Conservation (phyloP, 2,113 vertebrate species). For the Rhadina sibilatrix region DNA sequence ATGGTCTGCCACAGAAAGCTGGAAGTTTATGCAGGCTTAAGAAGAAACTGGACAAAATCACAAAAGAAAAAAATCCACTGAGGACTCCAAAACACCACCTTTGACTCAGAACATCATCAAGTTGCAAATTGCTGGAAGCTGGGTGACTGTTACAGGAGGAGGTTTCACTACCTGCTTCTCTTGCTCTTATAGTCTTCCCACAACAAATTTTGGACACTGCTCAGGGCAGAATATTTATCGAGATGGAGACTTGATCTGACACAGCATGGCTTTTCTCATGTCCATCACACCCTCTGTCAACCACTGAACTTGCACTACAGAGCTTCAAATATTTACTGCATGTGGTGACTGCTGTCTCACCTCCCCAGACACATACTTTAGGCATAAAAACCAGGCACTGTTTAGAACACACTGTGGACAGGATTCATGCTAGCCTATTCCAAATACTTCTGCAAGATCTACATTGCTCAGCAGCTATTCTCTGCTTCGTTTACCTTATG, state of each 20-base stretch:
- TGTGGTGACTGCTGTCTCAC: not conserved
- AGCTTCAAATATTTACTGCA: not conserved
- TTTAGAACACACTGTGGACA: not conserved
- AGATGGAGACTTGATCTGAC: not conserved
- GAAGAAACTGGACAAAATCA: not conserved
- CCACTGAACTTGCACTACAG: not conserved
- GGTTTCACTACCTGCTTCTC: not conserved
- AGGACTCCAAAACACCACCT: not conserved
- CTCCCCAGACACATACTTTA: not conserved
- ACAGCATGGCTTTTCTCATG: not conserved
- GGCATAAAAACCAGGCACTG: not conserved
- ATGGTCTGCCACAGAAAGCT: not conserved
- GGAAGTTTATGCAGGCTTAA: not conserved
- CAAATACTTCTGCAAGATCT: not conserved
- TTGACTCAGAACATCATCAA: not conserved
- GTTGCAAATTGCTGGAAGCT: not conserved
- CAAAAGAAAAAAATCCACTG: not conserved
- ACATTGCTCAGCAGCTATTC: not conserved
- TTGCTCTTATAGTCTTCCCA: not conserved
- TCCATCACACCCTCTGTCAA: not conserved
- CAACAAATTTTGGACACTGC: not conserved
- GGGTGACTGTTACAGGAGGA: not conserved
- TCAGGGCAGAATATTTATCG: not conserved
- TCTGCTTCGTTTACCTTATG: fast-evolving
- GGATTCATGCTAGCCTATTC: not conserved